Evolutionary conservation across 2,888 invertebrate species (phyloP).

Genomic region (Saturnia pavonia): DNA sequence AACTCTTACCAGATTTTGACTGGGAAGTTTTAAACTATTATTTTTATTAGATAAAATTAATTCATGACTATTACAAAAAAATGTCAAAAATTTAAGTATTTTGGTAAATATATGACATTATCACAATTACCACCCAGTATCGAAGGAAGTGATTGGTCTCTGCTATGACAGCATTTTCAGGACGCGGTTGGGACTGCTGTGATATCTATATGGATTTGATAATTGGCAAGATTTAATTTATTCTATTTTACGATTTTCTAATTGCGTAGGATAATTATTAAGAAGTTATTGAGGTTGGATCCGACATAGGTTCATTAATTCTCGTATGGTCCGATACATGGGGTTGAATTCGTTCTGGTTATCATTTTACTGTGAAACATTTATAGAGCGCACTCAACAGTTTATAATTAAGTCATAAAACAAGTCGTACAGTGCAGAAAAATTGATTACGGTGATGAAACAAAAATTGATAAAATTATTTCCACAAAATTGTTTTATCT

Average conservation of each 20-base stretch:
- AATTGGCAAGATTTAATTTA: background rate
- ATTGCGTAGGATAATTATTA: constrained; percentile 1
- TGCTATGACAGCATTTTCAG: background rate
- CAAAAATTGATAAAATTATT: constrained; percentile 32
- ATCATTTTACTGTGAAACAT: constrained; percentile 23
- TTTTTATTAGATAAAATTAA: too few species aligned
- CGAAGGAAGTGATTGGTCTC: background rate
- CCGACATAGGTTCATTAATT: constrained; percentile 7
- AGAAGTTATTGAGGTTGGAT: constrained; percentile 5
- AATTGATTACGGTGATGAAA: constrained; percentile 36
- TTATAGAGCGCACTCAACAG: constrained; percentile 24
- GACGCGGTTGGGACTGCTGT: background rate
- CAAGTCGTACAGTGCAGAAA: constrained; percentile 27
- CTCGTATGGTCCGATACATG: constrained; percentile 18
- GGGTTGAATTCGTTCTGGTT: constrained; percentile 20
- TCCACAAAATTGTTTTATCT: constrained; percentile 34
- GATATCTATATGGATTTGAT: background rate
- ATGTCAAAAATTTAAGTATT: too few species aligned
- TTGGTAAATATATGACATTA: too few species aligned
- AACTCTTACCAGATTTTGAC: too few species aligned
- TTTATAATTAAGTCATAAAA: constrained; percentile 24
- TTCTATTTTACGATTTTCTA: background rate
- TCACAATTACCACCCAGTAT: too few species aligned
- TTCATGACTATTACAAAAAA: too few species aligned
- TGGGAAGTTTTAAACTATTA: too few species aligned